Conservation (phyloP, 2,888 invertebrate genomes). For the Saturnia pavonia region DNA sequence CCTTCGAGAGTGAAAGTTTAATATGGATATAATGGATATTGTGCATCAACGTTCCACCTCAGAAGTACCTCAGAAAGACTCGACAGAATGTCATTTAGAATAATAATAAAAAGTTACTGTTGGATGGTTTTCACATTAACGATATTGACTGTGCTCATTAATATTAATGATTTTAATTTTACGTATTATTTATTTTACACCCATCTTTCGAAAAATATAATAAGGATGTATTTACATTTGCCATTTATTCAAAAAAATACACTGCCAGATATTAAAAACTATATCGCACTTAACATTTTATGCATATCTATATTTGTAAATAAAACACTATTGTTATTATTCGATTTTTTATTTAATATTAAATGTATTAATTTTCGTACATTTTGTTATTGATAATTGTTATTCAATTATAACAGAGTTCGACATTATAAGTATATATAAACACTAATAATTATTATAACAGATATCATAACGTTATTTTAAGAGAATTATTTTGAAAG, state of each 20-base stretch:
- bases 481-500: conserved; percentile 6
- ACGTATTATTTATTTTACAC: neutral
- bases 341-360: neutral
- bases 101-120: conserved; percentile 27
- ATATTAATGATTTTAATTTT: neutral
- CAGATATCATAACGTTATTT: neutral
- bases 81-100: conserved; percentile 25
- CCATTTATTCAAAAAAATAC: neutral
- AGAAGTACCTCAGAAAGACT: neutral
- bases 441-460: neutral
- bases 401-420: conserved; percentile 6
- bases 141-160: neutral
- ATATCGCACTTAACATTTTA: neutral
- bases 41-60: conserved; percentile 33
- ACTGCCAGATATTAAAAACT: conserved; percentile 15
- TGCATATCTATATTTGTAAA: conserved; percentile 8
- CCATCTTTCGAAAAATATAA: neutral
- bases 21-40: conserved; percentile 48
- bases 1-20: conserved; percentile 51
- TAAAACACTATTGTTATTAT: conserved; percentile 11
- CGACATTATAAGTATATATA: neutral
- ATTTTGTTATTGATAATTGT: neutral
- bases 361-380: neutral
- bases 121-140: conserved; percentile 4
- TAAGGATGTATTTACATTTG: neutral